Percentiles rank a stretch among this genome's conserved stretches.
Conservation (phyloP, 2,113 vertebrate species). For the Cryptotis parvus region DNA sequence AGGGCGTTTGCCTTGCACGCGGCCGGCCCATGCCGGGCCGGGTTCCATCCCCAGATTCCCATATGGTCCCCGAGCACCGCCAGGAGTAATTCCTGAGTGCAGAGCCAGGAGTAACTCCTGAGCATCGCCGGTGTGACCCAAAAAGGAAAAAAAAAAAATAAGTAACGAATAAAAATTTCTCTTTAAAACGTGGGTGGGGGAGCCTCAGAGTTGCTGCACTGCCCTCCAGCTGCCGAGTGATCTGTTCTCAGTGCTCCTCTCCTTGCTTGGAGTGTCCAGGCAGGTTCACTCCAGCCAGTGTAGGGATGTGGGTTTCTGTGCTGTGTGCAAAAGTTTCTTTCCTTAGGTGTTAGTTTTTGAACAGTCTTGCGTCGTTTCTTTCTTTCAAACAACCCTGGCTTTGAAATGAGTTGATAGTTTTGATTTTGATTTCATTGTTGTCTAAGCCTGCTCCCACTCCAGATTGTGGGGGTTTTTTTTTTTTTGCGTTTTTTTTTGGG, state of each 20-base stretch:
- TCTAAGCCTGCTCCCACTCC: background rate
- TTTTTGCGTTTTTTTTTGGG: too few relatives aligned
- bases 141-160: too few relatives aligned
- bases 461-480: too few relatives aligned
- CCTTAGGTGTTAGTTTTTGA: constrained; percentile 23
- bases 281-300: background rate
- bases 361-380: constrained; percentile 26
- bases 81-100: too few relatives aligned
- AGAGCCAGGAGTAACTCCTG: too few relatives aligned
- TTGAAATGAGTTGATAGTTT: constrained; percentile 45
- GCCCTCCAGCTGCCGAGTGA: too few relatives aligned
- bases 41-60: too few relatives aligned
- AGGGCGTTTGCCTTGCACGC: too few relatives aligned
- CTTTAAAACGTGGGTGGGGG: background rate
- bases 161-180: background rate
- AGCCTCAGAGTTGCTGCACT: background rate
- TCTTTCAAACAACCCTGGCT: background rate
- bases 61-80: too few relatives aligned
- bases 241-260: background rate
- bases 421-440: background rate
- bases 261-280: too few relatives aligned
- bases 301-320: background rate
- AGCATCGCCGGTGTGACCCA: too few relatives aligned
- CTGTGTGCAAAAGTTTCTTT: constrained; percentile 16
- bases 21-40: too few relatives aligned